These are phyloP conservation scores for Gouania willdenowi DNA, from an alignment of 2,797 vertebrate species.

Conservation along the genomic window DNA sequence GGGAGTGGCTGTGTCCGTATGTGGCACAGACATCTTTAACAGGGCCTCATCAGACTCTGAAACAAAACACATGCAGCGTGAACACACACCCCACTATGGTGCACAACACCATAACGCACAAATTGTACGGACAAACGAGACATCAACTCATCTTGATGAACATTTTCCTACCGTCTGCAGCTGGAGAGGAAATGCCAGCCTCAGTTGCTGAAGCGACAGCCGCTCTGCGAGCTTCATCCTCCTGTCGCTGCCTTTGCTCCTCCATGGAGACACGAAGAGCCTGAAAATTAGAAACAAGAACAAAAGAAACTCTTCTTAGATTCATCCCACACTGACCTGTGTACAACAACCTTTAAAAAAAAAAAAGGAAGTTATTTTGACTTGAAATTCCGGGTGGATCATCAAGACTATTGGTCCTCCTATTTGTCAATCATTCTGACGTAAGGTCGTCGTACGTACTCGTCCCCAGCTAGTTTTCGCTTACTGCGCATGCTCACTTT, in stretches of 20 bases:
- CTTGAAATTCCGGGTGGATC: no score
- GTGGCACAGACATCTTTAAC: slow-evolving; percentile 90
- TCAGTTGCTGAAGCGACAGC: slow-evolving; percentile 84
- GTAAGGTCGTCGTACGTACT: no score
- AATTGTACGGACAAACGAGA: background rate
- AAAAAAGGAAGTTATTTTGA: no score
- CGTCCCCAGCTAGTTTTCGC: no score
- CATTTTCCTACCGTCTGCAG: slow-evolving; percentile 77
- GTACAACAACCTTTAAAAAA: no score
- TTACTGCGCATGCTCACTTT: no score
- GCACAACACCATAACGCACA: no score
- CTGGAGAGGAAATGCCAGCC: slow-evolving; percentile 76
- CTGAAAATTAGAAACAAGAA: slow-evolving; percentile 50
- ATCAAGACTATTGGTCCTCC: no score
- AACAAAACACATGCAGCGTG: background rate
- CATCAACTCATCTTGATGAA: background rate
- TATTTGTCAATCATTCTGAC: no score
- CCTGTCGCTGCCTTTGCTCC: slow-evolving; percentile 92
- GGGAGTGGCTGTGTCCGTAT: slow-evolving; percentile 75
- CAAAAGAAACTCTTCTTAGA: no score
- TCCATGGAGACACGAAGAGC: slow-evolving; percentile 95
- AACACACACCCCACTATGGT: no score
- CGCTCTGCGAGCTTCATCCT: slow-evolving; percentile 88
- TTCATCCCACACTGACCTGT: no score
- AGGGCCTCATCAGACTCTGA: slow-evolving; percentile 90